Percentiles rank a stretch among this genome's conserved stretches.
Evolutionary conservation across 2,888 invertebrate genomes (phyloP).

Genomic region (Euzetes globulus): DNA sequence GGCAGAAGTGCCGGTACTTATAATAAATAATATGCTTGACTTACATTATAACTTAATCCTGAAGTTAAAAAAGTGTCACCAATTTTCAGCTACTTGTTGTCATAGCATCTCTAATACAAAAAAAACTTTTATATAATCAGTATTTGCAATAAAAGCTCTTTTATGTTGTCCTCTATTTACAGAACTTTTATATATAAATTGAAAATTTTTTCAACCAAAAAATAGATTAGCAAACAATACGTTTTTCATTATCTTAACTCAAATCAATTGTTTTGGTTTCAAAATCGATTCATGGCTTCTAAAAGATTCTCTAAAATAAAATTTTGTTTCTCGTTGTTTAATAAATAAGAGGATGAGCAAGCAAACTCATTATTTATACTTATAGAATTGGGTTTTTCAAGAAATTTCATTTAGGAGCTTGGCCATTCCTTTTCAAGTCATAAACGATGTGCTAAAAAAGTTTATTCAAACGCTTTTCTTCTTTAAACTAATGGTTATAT

Average conservation of each 20-base stretch:
- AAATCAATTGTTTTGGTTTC: too few relatives aligned
- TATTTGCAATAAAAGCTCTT: background rate
- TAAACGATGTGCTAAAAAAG: too few relatives aligned
- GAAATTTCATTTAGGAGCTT: too few relatives aligned
- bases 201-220: background rate
- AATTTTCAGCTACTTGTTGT: background rate
- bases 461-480: too few relatives aligned
- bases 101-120: background rate
- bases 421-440: too few relatives aligned
- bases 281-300: too few relatives aligned
- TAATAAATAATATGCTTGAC: background rate
- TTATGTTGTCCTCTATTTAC: background rate
- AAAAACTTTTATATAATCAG: background rate
- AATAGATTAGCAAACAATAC: background rate
- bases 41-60: constrained; percentile 7
- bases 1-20: background rate
- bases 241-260: too few relatives aligned
- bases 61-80: background rate
- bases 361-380: too few relatives aligned
- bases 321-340: too few relatives aligned
- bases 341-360: too few relatives aligned
- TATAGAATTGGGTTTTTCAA: too few relatives aligned
- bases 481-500: background rate
- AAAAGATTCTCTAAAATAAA: too few relatives aligned
- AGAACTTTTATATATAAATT: background rate